These are phyloP conservation scores for Labeo catla DNA, from an alignment of 2,113 vertebrate species.

Conservation along the genomic window DNA sequence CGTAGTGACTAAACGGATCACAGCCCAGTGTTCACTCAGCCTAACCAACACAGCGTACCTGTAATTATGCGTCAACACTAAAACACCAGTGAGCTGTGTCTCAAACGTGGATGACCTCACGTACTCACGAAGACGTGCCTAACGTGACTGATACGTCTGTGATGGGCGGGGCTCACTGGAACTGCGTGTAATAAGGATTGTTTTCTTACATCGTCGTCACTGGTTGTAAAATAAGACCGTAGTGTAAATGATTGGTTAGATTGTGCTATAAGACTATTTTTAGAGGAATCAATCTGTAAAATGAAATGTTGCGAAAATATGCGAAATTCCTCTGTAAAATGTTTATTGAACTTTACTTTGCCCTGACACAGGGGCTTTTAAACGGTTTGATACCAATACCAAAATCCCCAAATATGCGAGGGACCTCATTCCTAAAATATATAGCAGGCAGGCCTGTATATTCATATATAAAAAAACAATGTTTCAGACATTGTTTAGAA, in stretches of 20 bases:
- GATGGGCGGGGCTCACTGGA: slow-evolving; percentile 19
- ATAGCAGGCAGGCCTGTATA: background rate
- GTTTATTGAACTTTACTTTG: background rate
- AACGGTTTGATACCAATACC: background rate
- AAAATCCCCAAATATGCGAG: background rate
- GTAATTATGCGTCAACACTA: too few species aligned
- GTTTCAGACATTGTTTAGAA: too few species aligned
- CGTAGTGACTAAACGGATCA: background rate
- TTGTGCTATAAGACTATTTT: background rate
- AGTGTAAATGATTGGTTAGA: background rate
- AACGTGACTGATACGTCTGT: slow-evolving; percentile 64
- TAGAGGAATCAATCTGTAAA: background rate
- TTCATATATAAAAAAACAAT: background rate
- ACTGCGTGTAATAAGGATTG: too few species aligned
- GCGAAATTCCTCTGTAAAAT: background rate
- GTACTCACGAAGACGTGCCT: slow-evolving; percentile 62
- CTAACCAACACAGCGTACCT: background rate
- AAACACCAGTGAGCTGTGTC: background rate
- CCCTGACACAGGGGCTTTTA: background rate
- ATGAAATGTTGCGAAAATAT: background rate
- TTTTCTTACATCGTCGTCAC: background rate
- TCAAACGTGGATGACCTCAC: slow-evolving; percentile 39
- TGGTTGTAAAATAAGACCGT: background rate
- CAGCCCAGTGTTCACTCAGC: background rate
- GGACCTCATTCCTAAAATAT: background rate